A percentile compares a stretch with the other conserved stretches of the same genome.
Conservation (phyloP, 2,888 invertebrate genomes). For the Belgica antarctica region DNA sequence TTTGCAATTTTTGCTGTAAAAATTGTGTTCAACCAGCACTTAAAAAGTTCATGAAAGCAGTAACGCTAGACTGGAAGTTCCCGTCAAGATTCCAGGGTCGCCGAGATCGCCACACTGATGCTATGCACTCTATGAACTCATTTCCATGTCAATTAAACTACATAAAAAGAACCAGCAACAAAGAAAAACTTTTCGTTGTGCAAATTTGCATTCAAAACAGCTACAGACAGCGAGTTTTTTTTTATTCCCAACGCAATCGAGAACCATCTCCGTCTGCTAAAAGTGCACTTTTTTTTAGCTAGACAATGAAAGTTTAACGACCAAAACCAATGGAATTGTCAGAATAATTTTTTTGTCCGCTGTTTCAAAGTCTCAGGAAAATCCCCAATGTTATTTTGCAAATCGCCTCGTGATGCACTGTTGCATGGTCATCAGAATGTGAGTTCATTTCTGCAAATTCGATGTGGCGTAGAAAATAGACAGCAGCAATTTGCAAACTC, state of each 20-base stretch:
- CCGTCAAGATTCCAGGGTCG: too few species aligned
- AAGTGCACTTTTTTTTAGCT: neutral
- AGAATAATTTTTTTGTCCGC: neutral
- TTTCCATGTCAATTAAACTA: slow-evolving; percentile 12
- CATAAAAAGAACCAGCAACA: neutral
- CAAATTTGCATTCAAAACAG: neutral
- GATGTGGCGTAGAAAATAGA: neutral
- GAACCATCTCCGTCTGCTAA: neutral
- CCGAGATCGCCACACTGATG: too few species aligned
- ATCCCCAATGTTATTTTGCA: neutral
- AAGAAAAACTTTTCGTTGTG: neutral
- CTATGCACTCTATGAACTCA: slow-evolving; percentile 9
- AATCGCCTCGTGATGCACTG: neutral
- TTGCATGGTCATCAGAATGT: neutral
- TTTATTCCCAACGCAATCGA: too few species aligned
- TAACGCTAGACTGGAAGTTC: too few species aligned
- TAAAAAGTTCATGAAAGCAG: too few species aligned
- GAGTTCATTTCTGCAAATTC: neutral
- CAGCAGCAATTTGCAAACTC: neutral
- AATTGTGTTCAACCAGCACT: too few species aligned
- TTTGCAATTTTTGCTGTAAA: too few species aligned
- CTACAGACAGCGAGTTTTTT: too few species aligned
- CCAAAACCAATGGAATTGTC: slow-evolving; percentile 30
- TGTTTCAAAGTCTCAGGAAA: neutral
- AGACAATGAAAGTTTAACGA: slow-evolving; percentile 31